A percentile compares a stretch with the other conserved stretches of the same genome.
Conservation (phyloP, 1,140 invertebrate species). For the Zaprionus camerounensis region DNA sequence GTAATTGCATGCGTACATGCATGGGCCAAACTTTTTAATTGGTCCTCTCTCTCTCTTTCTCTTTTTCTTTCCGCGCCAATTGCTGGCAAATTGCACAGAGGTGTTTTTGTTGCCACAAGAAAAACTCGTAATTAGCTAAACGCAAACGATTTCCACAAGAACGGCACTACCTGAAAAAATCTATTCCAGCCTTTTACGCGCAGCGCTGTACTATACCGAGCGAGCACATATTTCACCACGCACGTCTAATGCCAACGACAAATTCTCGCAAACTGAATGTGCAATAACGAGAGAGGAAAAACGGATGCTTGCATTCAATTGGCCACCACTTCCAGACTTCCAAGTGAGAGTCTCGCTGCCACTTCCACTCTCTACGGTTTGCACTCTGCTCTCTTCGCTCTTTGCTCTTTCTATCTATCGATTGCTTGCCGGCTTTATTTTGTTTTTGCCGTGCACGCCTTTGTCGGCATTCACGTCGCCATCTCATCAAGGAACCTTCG, state of each 20-base stretch:
- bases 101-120: slow-evolving; percentile 13
- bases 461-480: slow-evolving; percentile 63
- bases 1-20: slow-evolving; percentile 62
- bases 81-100: slow-evolving; percentile 5
- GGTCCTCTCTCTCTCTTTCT: slow-evolving; percentile 14
- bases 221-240: slow-evolving; percentile 39
- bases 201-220: slow-evolving; percentile 14
- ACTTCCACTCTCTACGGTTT: slow-evolving; percentile 4
- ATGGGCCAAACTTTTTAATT: slow-evolving; percentile 42
- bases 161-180: slow-evolving; percentile 13
- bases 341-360: slow-evolving; percentile 35
- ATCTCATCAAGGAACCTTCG: slow-evolving; percentile 18
- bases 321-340: slow-evolving; percentile 57
- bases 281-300: slow-evolving; percentile 18
- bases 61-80: slow-evolving; percentile 8
- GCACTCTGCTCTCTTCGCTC: slow-evolving; percentile 19
- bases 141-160: slow-evolving; percentile 24
- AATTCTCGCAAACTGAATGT: slow-evolving; percentile 68
- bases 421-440: slow-evolving; percentile 48
- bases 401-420: slow-evolving; percentile 23
- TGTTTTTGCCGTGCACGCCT: slow-evolving; percentile 42
- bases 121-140: slow-evolving; percentile 20
- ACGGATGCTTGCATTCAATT: slow-evolving; percentile 21
- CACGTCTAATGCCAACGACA: slow-evolving; percentile 70
- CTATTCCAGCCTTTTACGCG: slow-evolving; percentile 27